Evolutionary conservation across 2,113 vertebrate species (phyloP).

Genomic region (Stegastes partitus): DNA sequence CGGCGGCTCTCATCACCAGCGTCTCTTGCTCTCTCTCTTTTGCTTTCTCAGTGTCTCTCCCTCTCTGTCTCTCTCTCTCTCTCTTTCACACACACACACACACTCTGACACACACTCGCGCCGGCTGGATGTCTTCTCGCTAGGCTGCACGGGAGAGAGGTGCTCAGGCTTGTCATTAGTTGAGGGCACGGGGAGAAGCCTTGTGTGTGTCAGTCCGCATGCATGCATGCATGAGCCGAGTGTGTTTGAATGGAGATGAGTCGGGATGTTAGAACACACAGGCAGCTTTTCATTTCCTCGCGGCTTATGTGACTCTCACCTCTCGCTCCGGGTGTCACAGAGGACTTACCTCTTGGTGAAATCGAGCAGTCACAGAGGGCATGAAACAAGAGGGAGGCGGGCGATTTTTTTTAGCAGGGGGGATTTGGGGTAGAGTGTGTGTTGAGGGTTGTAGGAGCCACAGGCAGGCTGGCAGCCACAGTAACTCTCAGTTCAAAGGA

Average conservation of each 20-base stretch:
- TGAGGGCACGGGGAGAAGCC: conserved; percentile 55
- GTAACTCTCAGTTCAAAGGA: conserved; percentile 65
- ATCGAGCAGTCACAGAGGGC: conserved; percentile 47
- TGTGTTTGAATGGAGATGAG: conserved; percentile 64
- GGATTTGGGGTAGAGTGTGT: conserved; percentile 35
- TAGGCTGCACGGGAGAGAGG: conserved; percentile 83
- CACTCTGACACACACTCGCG: conserved; percentile 64
- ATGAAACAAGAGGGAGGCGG: background rate
- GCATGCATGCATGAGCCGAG: conserved; percentile 29
- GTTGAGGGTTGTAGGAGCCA: conserved; percentile 53
- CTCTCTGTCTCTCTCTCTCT: conserved; percentile 12
- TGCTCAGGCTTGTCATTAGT: conserved; percentile 80
- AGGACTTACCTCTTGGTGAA: conserved; percentile 68
- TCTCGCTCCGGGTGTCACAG: conserved; percentile 59
- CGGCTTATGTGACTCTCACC: conserved; percentile 70
- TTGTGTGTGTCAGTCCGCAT: conserved; percentile 36
- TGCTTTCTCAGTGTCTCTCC: conserved; percentile 35
- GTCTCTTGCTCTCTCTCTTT: conserved; percentile 43
- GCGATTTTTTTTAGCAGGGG: conserved; percentile 22
- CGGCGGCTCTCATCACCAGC: conserved; percentile 65
- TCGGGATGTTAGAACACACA: conserved; percentile 58
- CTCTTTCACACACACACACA: conserved; percentile 29
- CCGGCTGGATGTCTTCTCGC: conserved; percentile 78
- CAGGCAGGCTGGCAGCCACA: conserved; percentile 65
- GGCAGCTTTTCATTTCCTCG: conserved; percentile 71